A percentile compares a stretch with the other conserved stretches of the same genome.
Evolutionary conservation across 2,113 vertebrate species (phyloP).

Genomic region (Microcebus griseorufus): DNA sequence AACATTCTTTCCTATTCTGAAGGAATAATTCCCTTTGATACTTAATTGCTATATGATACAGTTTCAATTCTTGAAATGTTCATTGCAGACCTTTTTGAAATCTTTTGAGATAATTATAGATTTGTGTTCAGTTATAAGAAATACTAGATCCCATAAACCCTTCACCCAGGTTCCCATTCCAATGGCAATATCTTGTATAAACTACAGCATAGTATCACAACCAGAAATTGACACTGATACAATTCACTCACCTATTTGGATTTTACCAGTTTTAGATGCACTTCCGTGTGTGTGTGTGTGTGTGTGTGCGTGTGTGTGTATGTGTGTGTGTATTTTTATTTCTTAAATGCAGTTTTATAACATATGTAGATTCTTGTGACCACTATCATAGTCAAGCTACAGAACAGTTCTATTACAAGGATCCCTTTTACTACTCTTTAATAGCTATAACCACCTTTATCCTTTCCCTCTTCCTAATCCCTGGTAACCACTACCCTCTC

Average conservation of each 20-base stretch:
- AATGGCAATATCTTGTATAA: background rate
- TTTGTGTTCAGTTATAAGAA: background rate
- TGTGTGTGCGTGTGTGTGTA: no score
- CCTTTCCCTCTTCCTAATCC: background rate
- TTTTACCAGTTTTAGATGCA: background rate
- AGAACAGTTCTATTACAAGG: background rate
- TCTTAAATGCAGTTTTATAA: background rate
- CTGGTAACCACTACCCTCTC: background rate
- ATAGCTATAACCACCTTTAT: background rate
- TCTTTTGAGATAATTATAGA: background rate
- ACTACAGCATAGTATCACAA: background rate
- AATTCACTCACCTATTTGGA: background rate
- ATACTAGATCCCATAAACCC: background rate
- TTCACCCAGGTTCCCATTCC: background rate
- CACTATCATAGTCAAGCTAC: background rate
- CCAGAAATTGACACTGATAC: background rate
- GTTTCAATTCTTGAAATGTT: background rate
- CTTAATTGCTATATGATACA: background rate
- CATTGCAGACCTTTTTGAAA: background rate
- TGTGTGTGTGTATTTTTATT: background rate
- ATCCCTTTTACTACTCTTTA: background rate
- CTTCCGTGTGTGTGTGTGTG: no score
- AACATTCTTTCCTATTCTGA: background rate
- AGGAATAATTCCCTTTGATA: background rate
- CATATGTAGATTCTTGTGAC: background rate